Percentiles rank a stretch among this genome's conserved stretches.
These are phyloP conservation scores for Chloroclystis v-ata DNA, from an alignment of 2,888 invertebrate genomes.

Conservation along the genomic window DNA sequence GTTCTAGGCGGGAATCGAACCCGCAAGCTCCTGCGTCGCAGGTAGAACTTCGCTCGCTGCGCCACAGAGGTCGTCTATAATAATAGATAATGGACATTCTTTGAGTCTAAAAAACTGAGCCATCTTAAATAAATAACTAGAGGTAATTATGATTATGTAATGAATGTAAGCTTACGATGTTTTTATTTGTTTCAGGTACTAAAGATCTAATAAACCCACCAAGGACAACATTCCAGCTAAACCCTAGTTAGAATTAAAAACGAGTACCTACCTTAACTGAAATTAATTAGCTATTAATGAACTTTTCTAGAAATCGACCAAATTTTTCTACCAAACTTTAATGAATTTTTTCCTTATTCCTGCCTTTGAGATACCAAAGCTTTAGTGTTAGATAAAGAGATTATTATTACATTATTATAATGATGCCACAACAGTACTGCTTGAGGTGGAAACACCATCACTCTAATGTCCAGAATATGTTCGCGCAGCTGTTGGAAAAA, in stretches of 20 bases:
- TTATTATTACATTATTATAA: constrained; percentile 40
- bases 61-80: too few relatives aligned
- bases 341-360: constrained; percentile 33
- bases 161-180: background rate
- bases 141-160: too few relatives aligned
- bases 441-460: constrained; percentile 96
- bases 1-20: too few relatives aligned
- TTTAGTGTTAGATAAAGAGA: constrained; percentile 26
- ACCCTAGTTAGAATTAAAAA: constrained; percentile 14
- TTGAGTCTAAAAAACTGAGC: too few relatives aligned
- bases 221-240: constrained; percentile 44
- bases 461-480: constrained; percentile 92
- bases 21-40: too few relatives aligned
- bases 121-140: too few relatives aligned
- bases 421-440: constrained; percentile 94
- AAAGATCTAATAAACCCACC: constrained; percentile 33
- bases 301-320: constrained; percentile 40
- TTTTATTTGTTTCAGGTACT: constrained; percentile 39
- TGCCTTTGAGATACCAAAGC: constrained; percentile 58
- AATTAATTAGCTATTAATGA: constrained; percentile 29
- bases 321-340: constrained; percentile 52
- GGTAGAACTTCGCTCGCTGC: too few relatives aligned
- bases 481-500: constrained; percentile 88
- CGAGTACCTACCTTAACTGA: constrained; percentile 36
- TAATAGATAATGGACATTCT: too few relatives aligned